Evolutionary conservation across 2,113 vertebrate species (phyloP).

Genomic region (Paedocypris sp.): DNA sequence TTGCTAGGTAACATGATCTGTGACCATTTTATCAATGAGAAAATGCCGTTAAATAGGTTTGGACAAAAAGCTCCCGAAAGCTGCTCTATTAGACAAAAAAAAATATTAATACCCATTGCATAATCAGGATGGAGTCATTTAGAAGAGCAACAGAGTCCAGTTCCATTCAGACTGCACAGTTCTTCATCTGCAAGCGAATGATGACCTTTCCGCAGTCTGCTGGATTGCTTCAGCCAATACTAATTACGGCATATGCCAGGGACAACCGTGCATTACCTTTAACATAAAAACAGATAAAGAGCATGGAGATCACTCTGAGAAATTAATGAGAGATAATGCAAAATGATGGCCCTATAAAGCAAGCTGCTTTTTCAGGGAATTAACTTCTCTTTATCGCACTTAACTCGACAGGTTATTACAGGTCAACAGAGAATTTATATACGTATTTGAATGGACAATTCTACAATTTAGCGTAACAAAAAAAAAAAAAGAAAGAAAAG

Average conservation of each 20-base stretch:
- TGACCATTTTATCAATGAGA: background rate
- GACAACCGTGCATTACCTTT: background rate
- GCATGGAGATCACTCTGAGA: background rate
- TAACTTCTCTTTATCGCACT: too few relatives aligned
- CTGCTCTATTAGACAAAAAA: too few relatives aligned
- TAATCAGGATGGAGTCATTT: background rate
- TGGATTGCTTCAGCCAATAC: background rate
- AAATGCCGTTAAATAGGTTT: background rate
- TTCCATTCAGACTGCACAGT: background rate
- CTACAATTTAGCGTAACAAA: too few relatives aligned
- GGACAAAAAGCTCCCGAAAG: background rate
- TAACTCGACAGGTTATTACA: too few relatives aligned
- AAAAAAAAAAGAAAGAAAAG: too few relatives aligned
- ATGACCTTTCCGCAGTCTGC: background rate
- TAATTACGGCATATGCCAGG: background rate
- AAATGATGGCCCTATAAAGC: background rate
- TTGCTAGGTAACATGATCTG: slow-evolving; percentile 4
- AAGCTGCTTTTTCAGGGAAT: background rate
- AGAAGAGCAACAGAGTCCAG: background rate
- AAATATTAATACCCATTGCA: too few relatives aligned
- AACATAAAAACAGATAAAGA: background rate
- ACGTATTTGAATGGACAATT: too few relatives aligned
- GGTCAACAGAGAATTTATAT: too few relatives aligned
- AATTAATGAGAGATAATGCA: background rate
- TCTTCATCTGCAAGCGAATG: background rate